These are phyloP conservation scores for Orthosia incerta DNA, from an alignment of 2,888 invertebrate species.

Conservation along the genomic window DNA sequence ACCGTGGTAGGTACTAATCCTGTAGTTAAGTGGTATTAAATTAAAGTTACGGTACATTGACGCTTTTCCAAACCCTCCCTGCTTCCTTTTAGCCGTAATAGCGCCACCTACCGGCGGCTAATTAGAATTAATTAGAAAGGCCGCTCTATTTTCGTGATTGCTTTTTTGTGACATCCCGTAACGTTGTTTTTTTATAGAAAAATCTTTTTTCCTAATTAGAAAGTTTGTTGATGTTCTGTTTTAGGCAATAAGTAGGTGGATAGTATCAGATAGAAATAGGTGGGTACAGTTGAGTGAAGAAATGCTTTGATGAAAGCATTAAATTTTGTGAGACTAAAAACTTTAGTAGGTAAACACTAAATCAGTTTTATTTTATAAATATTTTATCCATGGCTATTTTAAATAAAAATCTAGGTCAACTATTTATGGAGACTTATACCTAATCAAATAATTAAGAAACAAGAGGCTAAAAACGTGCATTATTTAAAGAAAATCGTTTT, in stretches of 20 bases:
- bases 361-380: too few species aligned
- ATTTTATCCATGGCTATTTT: background rate
- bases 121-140: constrained; percentile 83
- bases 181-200: constrained; percentile 60
- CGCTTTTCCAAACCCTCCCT: constrained; percentile 80
- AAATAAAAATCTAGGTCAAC: background rate
- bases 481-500: background rate
- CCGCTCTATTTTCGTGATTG: constrained; percentile 73
- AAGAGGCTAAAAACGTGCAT: background rate
- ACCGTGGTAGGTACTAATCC: constrained; percentile 74
- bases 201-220: constrained; percentile 60
- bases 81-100: constrained; percentile 73
- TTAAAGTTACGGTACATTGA: constrained; percentile 82
- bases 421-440: background rate
- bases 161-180: constrained; percentile 68
- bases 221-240: constrained; percentile 35
- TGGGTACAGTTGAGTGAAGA: constrained; percentile 5
- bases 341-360: too few species aligned
- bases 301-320: background rate
- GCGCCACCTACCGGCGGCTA: constrained; percentile 75
- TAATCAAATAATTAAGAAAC: background rate
- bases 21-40: constrained; percentile 79
- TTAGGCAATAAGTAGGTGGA: constrained; percentile 18
- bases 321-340: background rate
- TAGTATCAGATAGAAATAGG: background rate